These are phyloP conservation scores for Bruchidius siliquastri DNA, from an alignment of 2,888 invertebrate species.

Conservation along the genomic window DNA sequence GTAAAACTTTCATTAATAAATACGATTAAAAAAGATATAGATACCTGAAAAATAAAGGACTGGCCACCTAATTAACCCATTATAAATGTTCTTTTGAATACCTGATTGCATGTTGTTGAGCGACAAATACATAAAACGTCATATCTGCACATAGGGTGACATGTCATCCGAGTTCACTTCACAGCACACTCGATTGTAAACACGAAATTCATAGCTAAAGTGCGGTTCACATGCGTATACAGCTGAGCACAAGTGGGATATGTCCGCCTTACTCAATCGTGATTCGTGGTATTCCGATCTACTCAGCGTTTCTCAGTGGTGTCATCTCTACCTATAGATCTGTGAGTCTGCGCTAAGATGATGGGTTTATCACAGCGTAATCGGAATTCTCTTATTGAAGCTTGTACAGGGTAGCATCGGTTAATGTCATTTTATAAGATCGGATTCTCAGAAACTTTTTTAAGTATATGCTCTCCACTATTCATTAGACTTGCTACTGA, in stretches of 20 bases:
- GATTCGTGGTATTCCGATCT: background rate
- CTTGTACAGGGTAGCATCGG: too few relatives aligned
- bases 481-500: too few relatives aligned
- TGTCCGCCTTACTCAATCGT: too few relatives aligned
- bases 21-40: background rate
- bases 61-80: background rate
- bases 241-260: background rate
- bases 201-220: background rate
- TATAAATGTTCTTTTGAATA: background rate
- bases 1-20: background rate
- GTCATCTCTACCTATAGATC: too few relatives aligned
- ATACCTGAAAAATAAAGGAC: background rate
- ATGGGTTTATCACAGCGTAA: background rate
- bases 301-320: background rate
- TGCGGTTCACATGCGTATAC: background rate
- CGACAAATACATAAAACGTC: background rate
- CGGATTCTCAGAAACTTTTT: too few relatives aligned
- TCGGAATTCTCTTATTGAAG: background rate
- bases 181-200: background rate
- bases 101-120: background rate
- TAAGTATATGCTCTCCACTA: too few relatives aligned
- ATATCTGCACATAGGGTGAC: background rate
- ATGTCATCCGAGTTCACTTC: background rate
- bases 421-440: background rate
- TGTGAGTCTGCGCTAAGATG: background rate